phyloP scores from a whole-genome alignment of 2,797 vertebrate species.

The Cossypha polioptera region DNA sequence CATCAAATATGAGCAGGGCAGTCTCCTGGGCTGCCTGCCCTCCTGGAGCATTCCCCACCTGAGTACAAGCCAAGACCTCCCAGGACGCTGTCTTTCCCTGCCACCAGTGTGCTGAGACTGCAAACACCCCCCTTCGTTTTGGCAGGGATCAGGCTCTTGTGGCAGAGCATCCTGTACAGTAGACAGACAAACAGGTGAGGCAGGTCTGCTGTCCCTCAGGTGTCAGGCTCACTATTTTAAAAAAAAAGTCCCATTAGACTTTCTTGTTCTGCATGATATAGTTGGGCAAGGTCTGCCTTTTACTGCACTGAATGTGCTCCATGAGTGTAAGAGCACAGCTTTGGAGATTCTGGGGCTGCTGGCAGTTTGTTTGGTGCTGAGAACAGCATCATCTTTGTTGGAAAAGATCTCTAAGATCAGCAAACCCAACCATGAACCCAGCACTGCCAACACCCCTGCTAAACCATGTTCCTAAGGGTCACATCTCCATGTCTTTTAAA shows the following conservation, averaged over 20 bases:
- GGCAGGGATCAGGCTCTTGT: background rate
- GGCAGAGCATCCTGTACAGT: background rate
- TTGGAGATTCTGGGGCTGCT: background rate
- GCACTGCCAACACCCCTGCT: background rate
- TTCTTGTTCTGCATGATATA: background rate
- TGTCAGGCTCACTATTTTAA: background rate
- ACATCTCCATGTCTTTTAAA: background rate
- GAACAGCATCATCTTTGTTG: background rate
- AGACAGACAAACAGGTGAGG: background rate
- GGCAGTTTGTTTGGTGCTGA: background rate
- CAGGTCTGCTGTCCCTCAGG: background rate
- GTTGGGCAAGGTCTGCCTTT: background rate
- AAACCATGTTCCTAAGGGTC: background rate
- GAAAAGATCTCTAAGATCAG: background rate
- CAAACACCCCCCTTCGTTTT: background rate
- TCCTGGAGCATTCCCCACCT: background rate
- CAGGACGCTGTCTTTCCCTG: background rate
- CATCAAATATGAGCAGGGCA: accelerated
- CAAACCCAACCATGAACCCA: background rate
- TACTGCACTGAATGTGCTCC: background rate
- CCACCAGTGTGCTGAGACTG: accelerated
- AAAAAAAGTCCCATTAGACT: accelerated
- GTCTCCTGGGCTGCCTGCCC: background rate
- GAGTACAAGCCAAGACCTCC: background rate
- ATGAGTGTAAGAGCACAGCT: background rate